Conservation (phyloP, 1,140 invertebrate species). For the Dolichoris vasculosae region DNA sequence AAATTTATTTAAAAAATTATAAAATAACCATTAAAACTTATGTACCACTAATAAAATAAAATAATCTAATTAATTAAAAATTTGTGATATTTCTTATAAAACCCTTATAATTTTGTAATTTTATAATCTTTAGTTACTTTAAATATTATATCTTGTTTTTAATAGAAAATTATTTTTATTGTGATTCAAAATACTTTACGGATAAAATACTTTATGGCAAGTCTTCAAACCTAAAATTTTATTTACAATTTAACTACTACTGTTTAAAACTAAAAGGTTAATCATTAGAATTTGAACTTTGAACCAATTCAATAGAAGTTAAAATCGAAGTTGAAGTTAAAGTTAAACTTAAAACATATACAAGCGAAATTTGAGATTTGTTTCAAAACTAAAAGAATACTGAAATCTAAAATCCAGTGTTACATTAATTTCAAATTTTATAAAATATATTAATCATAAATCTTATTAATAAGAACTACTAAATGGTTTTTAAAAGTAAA, state of each 20-base stretch:
- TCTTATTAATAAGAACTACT: background rate
- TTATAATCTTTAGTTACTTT: no score
- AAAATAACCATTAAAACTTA: no score
- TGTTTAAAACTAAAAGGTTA: background rate
- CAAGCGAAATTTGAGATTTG: background rate
- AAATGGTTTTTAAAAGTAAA: no score
- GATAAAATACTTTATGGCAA: no score
- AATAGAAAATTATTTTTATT: no score
- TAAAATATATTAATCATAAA: background rate
- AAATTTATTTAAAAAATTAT: no score
- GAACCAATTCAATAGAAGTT: background rate
- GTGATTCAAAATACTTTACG: no score
- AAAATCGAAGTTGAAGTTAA: background rate
- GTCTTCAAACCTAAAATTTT: background rate
- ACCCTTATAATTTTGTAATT: no score
- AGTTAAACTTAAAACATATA: background rate
- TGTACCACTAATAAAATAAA: no score
- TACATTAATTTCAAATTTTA: background rate
- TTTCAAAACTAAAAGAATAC: background rate
- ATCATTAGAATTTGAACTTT: background rate
- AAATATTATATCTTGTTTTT: no score
- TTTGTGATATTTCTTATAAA: no score
- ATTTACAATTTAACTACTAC: background rate
- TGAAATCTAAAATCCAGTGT: background rate
- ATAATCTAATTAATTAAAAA: no score